These are phyloP conservation scores for Spinus pinus DNA, from an alignment of 2,797 vertebrate genomes.

Conservation along the genomic window DNA sequence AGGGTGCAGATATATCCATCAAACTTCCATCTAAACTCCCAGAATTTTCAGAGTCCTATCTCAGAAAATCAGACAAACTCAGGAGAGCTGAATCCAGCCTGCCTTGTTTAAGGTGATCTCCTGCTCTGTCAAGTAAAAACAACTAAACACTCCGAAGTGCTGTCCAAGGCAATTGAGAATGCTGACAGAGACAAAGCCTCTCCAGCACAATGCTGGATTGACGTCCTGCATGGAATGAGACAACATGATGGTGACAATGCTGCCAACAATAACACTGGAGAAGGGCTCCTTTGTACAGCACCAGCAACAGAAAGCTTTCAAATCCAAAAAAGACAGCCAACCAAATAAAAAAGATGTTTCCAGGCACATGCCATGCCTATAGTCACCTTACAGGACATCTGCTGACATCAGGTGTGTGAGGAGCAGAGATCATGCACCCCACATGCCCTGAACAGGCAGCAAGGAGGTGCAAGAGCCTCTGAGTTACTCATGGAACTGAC, in stretches of 20 bases:
- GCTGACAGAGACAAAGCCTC: not conserved
- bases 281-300: not conserved
- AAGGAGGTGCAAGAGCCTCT: not conserved
- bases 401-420: not conserved
- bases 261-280: not conserved
- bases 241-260: not conserved
- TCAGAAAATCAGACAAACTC: not conserved
- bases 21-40: not conserved
- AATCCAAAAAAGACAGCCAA: not conserved
- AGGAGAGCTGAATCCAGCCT: not conserved
- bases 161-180: not conserved
- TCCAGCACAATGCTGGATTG: not conserved
- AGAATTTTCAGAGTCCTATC: not conserved
- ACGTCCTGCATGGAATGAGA: not conserved
- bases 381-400: not conserved
- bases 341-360: rapidly evolving
- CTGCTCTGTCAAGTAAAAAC: not conserved
- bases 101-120: not conserved
- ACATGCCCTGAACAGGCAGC: not conserved
- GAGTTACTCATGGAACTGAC: not conserved
- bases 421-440: not conserved
- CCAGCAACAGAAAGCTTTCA: not conserved
- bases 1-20: not conserved
- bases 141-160: not conserved
- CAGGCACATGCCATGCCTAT: not conserved